A percentile compares a stretch with the other conserved stretches of the same genome.
Conservation (phyloP, 1,140 invertebrate species). For the Zaprionus nigranus region DNA sequence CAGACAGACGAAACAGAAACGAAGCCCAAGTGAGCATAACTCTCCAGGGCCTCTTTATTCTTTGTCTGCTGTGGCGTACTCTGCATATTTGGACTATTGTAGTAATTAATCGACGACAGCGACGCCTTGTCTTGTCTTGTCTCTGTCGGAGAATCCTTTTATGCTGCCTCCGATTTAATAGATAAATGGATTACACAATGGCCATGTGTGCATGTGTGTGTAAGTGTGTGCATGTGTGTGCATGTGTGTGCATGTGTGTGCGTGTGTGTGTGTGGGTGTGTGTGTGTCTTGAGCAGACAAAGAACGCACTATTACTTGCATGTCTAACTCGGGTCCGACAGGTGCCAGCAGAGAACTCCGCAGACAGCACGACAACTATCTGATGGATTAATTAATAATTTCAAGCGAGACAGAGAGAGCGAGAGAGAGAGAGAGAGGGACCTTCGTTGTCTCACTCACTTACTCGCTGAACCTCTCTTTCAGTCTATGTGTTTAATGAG, state of each 20-base stretch:
- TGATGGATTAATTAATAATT: background rate
- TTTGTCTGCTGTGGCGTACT: too few species aligned
- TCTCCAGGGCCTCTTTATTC: too few species aligned
- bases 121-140: background rate
- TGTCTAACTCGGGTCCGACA: background rate
- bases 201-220: background rate
- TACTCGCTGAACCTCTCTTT: background rate
- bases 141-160: background rate
- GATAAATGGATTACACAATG: background rate
- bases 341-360: background rate
- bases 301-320: background rate
- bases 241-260: background rate
- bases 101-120: background rate
- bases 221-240: background rate
- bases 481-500: background rate
- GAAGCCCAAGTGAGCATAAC: too few species aligned
- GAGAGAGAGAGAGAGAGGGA: background rate
- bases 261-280: background rate
- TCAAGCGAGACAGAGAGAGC: background rate
- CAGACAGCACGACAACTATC: background rate
- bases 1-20: too few species aligned
- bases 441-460: too few species aligned
- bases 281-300: background rate
- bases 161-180: background rate
- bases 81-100: background rate